Base-by-base conservation (phyloP, 1,140 invertebrate genomes). In the Euwallacea fornicatus region DNA sequence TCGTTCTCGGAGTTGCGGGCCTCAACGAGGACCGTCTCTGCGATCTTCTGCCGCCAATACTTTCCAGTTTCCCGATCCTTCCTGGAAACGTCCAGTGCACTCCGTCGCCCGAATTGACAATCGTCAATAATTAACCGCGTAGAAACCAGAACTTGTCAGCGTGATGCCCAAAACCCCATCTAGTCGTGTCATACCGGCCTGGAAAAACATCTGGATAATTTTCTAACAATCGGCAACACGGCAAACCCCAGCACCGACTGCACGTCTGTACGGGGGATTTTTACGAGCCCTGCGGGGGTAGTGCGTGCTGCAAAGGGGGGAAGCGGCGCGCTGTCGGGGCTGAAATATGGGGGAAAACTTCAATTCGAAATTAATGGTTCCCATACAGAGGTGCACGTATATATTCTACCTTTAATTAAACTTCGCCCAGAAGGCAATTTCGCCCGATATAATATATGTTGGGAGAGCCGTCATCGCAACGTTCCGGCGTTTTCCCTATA, bases 331-430 rank as follows among this genome's bases (percentile, higher is more conserved):
- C 21, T 33, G 50, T 33, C 21, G 9, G 13, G 13, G 10, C 33
- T 56, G 58, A 58, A 69, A 69, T 69, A 69, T 69, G 61, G 69
- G 69, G 69, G 58, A 47, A 61, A 69, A 60, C 60, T 62, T 71
- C 69, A 66, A 71, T 71, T 71, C 62, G 63, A 71, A 71, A 71
- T 71, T 71, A 71, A 71, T 71, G 69, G 63, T 62, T 50, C 13
- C 21, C 44, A 53, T 41, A 62, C 15, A 47, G 58, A 62, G 63
- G 69, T 62, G 56, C 56, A 71, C 69, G 69, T 71, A 71, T 65
- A 62, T 66, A 43, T 61, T 54, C 65, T 66, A 71, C 69, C 69
- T 71, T 71, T 71, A 71, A 71, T 71, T 71, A 71, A 71, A 71
- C 59, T 71, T 66, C 59, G n/a, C 43, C 53, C 63, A 33, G 69